Evolutionary conservation across 2,113 vertebrate species (phyloP).

Genomic region (Callaeas wilsoni): DNA sequence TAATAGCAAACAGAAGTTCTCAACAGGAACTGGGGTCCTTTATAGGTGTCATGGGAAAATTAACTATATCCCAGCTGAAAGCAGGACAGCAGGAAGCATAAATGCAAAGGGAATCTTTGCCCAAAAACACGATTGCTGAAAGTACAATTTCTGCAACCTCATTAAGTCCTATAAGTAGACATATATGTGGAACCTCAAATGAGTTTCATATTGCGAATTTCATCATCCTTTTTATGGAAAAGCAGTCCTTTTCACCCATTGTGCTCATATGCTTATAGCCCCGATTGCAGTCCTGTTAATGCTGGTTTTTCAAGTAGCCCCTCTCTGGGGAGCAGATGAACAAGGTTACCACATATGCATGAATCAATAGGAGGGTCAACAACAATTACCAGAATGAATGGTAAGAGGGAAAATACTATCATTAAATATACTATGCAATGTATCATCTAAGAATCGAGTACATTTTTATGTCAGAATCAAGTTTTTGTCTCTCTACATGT

Average conservation of each 20-base stretch:
- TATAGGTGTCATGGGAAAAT: not conserved
- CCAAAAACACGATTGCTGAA: not conserved
- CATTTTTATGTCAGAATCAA: not conserved
- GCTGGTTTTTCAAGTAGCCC: not conserved
- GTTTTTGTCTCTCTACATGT: not conserved
- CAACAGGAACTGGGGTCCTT: not conserved
- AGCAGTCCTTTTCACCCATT: not conserved
- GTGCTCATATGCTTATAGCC: not conserved
- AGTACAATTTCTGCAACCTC: not conserved
- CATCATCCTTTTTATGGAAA: not conserved
- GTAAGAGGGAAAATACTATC: not conserved
- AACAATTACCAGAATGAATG: not conserved
- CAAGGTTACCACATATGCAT: not conserved
- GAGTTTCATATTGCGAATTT: not conserved
- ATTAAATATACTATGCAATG: not conserved
- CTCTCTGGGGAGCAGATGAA: not conserved
- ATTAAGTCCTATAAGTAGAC: not conserved
- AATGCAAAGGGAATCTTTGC: not conserved
- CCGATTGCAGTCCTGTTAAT: not conserved
- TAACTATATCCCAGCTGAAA: not conserved
- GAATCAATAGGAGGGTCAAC: not conserved
- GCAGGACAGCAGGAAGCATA: not conserved
- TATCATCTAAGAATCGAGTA: not conserved
- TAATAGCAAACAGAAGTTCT: constrained; percentile 2
- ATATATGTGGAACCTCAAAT: not conserved